Base-by-base conservation (phyloP, 1,140 invertebrate genomes). In the Drosophila varians region DNA sequence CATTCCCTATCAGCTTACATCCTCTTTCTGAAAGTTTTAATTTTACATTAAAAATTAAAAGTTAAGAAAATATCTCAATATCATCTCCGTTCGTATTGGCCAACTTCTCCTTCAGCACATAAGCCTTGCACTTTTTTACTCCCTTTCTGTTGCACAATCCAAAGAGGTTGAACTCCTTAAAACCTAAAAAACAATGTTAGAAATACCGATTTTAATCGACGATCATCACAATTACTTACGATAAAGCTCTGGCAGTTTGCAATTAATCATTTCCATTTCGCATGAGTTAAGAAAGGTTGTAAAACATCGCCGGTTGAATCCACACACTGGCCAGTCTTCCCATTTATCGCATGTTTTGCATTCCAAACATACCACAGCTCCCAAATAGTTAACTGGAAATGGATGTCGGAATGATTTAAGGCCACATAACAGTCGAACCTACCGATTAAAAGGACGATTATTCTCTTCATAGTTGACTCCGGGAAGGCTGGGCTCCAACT, bases 201-300 rank as follows among this genome's bases (percentile, higher is more conserved):
- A n/a, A 11, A 12, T 21, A 7, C 4, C 1, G 28, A 11, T 16
- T 2, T 12, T 1, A 1, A 11, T n/a, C 11, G 8, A 0, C 7
- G 12, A 11, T 8, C 2, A n/a, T 11, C 0, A 0, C 3, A 28
- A 28, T 11, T 1, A 23, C 55, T 49, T 18, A 57, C 55, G 11
- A 19, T 57, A 57, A 1, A 1, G 1, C 1, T 12, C 2, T 3
- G 45, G 55, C 6, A 57, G 14, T 1, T 48, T n/a, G 28, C 55
- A 49, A 12, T 57, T 57, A 1, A 25, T 0, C 28, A 38, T 48
- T 57, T 57, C 55, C 45, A 48, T 38, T n/a, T 38, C 45, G 14
- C 55, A 48, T 6, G 45, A 18, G 31, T 14, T 57, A 7, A 36
- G 48, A 11, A 57, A 57, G 9, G 6, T 16, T n/a, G 19, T 8